A percentile compares a stretch with the other conserved stretches of the same genome.
Evolutionary conservation across 2,888 invertebrate genomes (phyloP).

Genomic region (Poecilobothrus nobilitatus): DNA sequence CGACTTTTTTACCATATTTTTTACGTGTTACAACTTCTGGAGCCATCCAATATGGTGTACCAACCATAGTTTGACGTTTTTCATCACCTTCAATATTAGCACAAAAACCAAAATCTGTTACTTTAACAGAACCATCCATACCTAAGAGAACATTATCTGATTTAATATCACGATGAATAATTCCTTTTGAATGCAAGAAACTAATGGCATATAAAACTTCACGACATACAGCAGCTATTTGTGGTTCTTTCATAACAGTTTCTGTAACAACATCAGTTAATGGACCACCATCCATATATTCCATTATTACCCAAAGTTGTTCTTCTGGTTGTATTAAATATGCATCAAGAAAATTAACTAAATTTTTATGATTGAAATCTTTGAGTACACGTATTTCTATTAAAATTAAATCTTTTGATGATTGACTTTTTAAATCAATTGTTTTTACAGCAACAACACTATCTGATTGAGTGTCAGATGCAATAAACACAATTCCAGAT

Average conservation of each 20-base stretch:
- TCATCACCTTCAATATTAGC: slow-evolving; percentile 92
- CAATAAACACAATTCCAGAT: slow-evolving; percentile 86
- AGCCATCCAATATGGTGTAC: slow-evolving; percentile 99
- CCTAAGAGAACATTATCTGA: slow-evolving; percentile 94
- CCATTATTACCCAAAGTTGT: slow-evolving; percentile 96
- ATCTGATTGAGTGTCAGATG: slow-evolving; percentile 63
- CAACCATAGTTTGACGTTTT: slow-evolving; percentile 94
- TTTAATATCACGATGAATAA: slow-evolving; percentile 92
- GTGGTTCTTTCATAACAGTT: slow-evolving; percentile 92
- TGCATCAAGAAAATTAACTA: slow-evolving; percentile 91
- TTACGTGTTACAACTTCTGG: slow-evolving; percentile 89
- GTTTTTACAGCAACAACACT: slow-evolving; percentile 90
- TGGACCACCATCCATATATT: slow-evolving; percentile 88
- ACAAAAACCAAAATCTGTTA: slow-evolving; percentile 96
- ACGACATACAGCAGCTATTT: slow-evolving; percentile 89
- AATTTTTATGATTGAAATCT: slow-evolving; percentile 85
- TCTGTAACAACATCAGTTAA: slow-evolving; percentile 95
- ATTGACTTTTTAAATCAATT: slow-evolving; percentile 89
- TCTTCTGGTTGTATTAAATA: slow-evolving; percentile 83
- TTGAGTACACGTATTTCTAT: slow-evolving; percentile 90
- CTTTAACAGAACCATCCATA: slow-evolving; percentile 85
- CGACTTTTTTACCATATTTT: slow-evolving; percentile 88
- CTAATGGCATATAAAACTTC: slow-evolving; percentile 82
- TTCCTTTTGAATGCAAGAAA: slow-evolving; percentile 81
- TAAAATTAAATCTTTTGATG: slow-evolving; percentile 89